Evolutionary conservation across 2,888 invertebrate genomes (phyloP).

Genomic region (Oxytorus armatus): DNA sequence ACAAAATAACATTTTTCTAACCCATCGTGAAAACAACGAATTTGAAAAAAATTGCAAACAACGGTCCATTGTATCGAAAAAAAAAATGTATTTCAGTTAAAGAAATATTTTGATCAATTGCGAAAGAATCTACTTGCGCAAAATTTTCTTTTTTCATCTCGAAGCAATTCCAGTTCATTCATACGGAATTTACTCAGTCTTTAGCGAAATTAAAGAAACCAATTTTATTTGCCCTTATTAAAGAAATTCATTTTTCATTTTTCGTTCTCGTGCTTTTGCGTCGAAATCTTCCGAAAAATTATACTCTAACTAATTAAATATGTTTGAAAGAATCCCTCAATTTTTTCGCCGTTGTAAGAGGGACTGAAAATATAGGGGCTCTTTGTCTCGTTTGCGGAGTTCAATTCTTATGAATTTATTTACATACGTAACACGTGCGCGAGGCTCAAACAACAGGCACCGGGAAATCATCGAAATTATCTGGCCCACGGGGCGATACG

Average conservation of each 20-base stretch:
- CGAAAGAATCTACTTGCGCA: no score
- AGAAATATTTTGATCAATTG: no score
- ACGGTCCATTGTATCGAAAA: not conserved
- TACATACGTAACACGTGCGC: constrained; percentile 29
- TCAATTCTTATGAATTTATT: constrained; percentile 7
- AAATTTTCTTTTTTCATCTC: no score
- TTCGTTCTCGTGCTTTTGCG: no score
- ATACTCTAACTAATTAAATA: no score
- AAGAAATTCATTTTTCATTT: no score
- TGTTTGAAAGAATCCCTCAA: no score
- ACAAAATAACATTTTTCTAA: not conserved
- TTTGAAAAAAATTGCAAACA: not conserved
- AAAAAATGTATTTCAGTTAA: not conserved
- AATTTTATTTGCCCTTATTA: no score
- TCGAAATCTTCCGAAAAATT: no score
- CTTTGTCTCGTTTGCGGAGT: not conserved
- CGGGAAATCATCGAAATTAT: constrained; percentile 66
- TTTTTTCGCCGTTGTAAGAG: not conserved
- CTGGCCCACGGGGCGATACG: constrained; percentile 1
- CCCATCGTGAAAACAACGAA: not conserved
- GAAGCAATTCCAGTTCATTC: no score
- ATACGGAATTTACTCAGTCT: no score
- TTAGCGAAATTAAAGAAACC: no score
- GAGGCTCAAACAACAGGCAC: constrained; percentile 24
- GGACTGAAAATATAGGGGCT: not conserved